Evolutionary conservation across 2,113 vertebrate genomes (phyloP).

Genomic region (Erythrocercus mccallii): DNA sequence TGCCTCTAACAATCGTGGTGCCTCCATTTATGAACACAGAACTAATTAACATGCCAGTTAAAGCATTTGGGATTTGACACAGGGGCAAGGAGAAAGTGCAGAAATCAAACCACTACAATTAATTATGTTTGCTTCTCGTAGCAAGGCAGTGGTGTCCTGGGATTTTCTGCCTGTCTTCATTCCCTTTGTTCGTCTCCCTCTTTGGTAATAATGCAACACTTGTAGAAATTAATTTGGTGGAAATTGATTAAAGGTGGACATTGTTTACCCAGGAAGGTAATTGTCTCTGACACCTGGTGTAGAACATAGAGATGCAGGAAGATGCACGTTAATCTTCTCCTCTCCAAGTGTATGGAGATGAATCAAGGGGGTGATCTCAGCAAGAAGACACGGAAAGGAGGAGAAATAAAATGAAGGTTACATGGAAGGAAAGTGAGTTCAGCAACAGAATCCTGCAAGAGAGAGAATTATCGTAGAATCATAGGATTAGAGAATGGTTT

Average conservation of each 20-base stretch:
- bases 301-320: not conserved
- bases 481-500: not conserved
- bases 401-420: not conserved
- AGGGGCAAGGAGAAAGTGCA: constrained; percentile 15
- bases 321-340: not conserved
- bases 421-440: not conserved
- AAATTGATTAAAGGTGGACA: constrained; percentile 37
- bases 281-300: not conserved
- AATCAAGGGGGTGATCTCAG: not conserved
- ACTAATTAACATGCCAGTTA: constrained; percentile 48
- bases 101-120: constrained; percentile 61
- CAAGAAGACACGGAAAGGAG: not conserved
- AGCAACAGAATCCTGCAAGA: not conserved
- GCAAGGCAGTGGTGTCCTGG: not conserved
- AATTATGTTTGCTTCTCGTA: constrained; percentile 29
- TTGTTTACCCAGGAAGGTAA: not conserved
- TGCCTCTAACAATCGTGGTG: not conserved
- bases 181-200: constrained; percentile 35
- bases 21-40: not conserved
- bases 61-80: constrained; percentile 51
- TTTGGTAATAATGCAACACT: not conserved
- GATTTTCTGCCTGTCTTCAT: not conserved
- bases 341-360: accelerated
- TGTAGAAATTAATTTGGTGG: constrained; percentile 56
- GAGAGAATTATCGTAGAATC: not conserved